phyloP scores from a whole-genome alignment of 2,888 invertebrate genomes.

The Metallyticus violacea region DNA sequence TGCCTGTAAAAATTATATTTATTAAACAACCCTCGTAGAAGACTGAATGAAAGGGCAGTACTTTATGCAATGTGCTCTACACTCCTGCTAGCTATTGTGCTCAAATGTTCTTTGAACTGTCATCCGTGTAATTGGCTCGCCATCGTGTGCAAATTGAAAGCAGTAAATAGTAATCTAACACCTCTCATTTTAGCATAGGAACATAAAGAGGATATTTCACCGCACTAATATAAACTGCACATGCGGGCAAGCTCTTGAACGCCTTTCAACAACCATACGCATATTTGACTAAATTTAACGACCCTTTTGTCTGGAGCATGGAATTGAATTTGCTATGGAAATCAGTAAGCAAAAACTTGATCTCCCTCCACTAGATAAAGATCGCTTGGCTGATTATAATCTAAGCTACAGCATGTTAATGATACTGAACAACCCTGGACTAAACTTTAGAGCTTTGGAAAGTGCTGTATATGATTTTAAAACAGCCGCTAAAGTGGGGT shows the following conservation, averaged over 20 bases:
- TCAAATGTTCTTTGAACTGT: not conserved
- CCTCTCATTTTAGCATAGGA: not conserved
- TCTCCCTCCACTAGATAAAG: not conserved
- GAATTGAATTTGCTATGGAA: not conserved
- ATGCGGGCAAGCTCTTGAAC: not conserved
- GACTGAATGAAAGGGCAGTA: too few relatives aligned
- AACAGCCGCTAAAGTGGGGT: too few relatives aligned
- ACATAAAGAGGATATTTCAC: not conserved
- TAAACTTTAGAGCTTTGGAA: not conserved
- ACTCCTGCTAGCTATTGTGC: too few relatives aligned
- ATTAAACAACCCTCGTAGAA: too few relatives aligned
- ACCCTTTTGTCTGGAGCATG: not conserved
- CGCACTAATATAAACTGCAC: not conserved
- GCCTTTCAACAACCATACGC: not conserved
- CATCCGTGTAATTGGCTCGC: not conserved
- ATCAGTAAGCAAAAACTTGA: not conserved
- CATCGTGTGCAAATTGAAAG: not conserved
- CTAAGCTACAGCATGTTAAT: not conserved
- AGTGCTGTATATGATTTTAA: too few relatives aligned
- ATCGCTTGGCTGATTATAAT: not conserved
- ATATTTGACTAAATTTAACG: not conserved
- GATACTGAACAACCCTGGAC: not conserved
- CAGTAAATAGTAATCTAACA: not conserved
- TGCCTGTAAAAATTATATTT: too few relatives aligned
- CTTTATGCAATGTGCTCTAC: too few relatives aligned